Evolutionary conservation across 2,888 invertebrate genomes (phyloP), one percentile per base, ranked within the genome.

Genomic region (Meliscaeva auricollis): DNA sequence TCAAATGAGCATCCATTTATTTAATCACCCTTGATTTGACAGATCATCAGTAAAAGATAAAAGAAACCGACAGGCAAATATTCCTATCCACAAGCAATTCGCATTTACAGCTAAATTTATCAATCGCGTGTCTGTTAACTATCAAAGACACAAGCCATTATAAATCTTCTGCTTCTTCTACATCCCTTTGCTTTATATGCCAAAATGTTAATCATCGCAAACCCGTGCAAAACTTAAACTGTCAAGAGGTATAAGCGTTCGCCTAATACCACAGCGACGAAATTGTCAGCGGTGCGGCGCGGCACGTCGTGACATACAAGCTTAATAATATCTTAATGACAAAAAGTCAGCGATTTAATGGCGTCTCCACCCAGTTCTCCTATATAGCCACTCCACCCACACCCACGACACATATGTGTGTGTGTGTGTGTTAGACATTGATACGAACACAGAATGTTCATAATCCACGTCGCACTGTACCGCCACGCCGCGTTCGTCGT

Each of bases 61-160:
- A 83, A 83, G 56, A 20, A 15, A 62, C 78, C 44, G 46, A 46
- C 30, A 64, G 69, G 1, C 62, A 32, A 26, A 26, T 26, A 26
- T 62, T 62, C 69, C 41, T 62, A 9, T n/a, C n/a, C 30, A 46
- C 26, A 26, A 20, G 54, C 17, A 15, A 26, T 32, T 66, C 22
- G 52, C 68, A 35, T 58, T 9, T 41, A n/a, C 17, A 48, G 46
- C 35, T 35, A 68, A 72, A 68, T 77, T 60, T 54, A 82, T 77
- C 77, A 73, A 83, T 83, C 74, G 83, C 83, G 78, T 83, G 83
- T 52, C 69, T 69, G 74, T 56, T 41, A 70, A 78, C 78, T 69
- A 83, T 83, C 69, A 78, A 0, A 60, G 22, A 56, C 78, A 46
- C 26, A 2, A 46, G 46, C 46, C 38, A 69, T 32, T 32, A 60